Conservation (phyloP, 2,113 vertebrate genomes). For the Megalops atlanticus region DNA sequence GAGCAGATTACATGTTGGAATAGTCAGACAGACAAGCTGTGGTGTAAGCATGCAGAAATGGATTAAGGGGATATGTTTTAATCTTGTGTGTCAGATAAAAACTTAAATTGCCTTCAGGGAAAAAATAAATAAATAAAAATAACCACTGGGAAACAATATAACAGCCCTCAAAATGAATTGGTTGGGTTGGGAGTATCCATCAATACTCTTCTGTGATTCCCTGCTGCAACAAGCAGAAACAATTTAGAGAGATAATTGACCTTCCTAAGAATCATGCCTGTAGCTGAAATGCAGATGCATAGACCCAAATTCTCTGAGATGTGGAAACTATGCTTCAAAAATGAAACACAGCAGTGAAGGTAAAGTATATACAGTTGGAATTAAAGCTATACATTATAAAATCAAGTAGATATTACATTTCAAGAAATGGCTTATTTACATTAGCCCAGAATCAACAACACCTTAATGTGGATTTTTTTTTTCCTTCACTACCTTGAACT, state of each 20-base stretch:
- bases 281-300: neutral
- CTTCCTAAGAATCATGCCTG: neutral
- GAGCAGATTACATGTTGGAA: conserved; percentile 11
- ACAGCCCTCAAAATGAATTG: conserved; percentile 7
- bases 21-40: conserved; percentile 25
- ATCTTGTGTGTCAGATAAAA: conserved; percentile 38
- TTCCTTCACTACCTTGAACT: too few species aligned
- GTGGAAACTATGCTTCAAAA: conserved; percentile 16
- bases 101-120: conserved; percentile 36
- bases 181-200: conserved; percentile 18
- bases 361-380: neutral
- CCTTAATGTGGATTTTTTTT: too few species aligned
- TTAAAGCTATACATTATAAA: neutral
- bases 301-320: conserved; percentile 1
- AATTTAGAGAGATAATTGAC: conserved; percentile 26
- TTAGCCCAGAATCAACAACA: too few species aligned
- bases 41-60: conserved; percentile 34
- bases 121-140: too few species aligned
- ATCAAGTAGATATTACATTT: neutral
- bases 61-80: conserved; percentile 39
- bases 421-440: too few species aligned
- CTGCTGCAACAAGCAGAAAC: neutral
- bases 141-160: conserved; percentile 27
- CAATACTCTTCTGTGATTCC: conserved; percentile 27
- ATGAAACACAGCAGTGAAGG: neutral